These are phyloP conservation scores for Macrosoma leucophasiata DNA, from an alignment of 2,888 invertebrate species.

Conservation along the genomic window DNA sequence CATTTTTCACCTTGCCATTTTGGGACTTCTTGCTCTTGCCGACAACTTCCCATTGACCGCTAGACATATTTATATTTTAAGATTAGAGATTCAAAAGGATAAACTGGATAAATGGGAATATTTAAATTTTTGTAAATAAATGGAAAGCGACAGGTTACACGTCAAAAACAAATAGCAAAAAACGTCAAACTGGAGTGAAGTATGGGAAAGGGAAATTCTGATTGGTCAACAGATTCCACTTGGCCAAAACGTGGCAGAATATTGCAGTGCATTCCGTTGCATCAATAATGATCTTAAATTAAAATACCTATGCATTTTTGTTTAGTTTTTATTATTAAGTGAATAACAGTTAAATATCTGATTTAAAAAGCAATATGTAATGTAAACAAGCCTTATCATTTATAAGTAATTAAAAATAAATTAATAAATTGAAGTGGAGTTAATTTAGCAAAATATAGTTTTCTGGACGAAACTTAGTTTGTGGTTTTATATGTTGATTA, in stretches of 20 bases:
- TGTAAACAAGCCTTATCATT: too few species aligned
- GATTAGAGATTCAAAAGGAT: too few species aligned
- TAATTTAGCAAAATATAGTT: too few species aligned
- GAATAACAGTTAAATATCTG: too few species aligned
- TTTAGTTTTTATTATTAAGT: constrained; percentile 1
- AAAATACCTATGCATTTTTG: too few species aligned
- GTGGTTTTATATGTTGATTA: too few species aligned
- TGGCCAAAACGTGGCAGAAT: constrained; percentile 64
- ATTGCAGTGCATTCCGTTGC: constrained; percentile 21
- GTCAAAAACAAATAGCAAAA: constrained; percentile 56
- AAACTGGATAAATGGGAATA: too few species aligned
- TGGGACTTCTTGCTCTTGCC: constrained; percentile 79
- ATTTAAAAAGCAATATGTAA: too few species aligned
- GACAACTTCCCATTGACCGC: constrained; percentile 83
- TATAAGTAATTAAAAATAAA: too few species aligned
- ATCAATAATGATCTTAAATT: constrained; percentile 1
- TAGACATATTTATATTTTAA: constrained; percentile 50
- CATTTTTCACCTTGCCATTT: constrained; percentile 62
- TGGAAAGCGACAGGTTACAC: constrained; percentile 60
- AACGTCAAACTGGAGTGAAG: constrained; percentile 41
- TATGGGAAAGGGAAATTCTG: constrained; percentile 29
- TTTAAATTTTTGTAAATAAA: constrained; percentile 57
- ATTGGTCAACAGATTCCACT: constrained; percentile 63
- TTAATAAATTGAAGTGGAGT: too few species aligned
- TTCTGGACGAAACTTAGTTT: too few species aligned